These are phyloP conservation scores for Trichopria drosophilae DNA, from an alignment of 2,888 invertebrate species.

Conservation along the genomic window DNA sequence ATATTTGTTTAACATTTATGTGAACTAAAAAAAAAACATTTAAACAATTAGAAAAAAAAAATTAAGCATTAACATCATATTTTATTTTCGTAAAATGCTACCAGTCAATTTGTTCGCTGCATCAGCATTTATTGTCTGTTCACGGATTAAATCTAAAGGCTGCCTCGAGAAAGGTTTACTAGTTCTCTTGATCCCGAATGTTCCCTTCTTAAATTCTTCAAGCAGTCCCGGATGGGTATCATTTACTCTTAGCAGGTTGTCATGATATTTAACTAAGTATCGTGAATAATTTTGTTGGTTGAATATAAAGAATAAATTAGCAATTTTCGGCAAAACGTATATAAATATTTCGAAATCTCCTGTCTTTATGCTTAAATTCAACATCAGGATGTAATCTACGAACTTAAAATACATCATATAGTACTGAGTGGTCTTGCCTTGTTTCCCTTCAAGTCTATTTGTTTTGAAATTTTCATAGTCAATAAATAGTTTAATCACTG, in stretches of 20 bases:
- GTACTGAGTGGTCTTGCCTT: constrained; percentile 46
- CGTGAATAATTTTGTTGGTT: constrained; percentile 51
- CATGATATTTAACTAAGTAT: constrained; percentile 43
- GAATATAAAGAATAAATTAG: constrained; percentile 45
- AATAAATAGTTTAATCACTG: constrained; percentile 26
- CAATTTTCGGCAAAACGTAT: constrained; percentile 42
- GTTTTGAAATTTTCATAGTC: constrained; percentile 34
- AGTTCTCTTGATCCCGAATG: constrained; percentile 46
- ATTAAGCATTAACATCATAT: too few relatives aligned
- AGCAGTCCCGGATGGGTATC: constrained; percentile 44
- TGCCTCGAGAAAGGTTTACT: constrained; percentile 33
- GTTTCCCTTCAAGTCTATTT: constrained; percentile 35
- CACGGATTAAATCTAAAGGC: constrained; percentile 37
- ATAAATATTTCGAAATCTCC: constrained; percentile 43
- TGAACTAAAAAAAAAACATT: too few relatives aligned
- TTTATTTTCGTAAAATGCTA: too few relatives aligned
- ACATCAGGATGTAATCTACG: constrained; percentile 38
- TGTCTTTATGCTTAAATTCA: constrained; percentile 42
- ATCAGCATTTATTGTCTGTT: constrained; percentile 39
- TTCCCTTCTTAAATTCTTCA: constrained; percentile 40
- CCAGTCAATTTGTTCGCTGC: constrained; percentile 36
- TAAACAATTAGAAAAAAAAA: too few relatives aligned
- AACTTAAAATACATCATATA: constrained; percentile 42
- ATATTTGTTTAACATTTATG: too few relatives aligned
- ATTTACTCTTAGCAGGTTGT: constrained; percentile 44